These are phyloP conservation scores for Caligus rogercresseyi DNA, from an alignment of 1,140 invertebrate genomes.

Conservation along the genomic window DNA sequence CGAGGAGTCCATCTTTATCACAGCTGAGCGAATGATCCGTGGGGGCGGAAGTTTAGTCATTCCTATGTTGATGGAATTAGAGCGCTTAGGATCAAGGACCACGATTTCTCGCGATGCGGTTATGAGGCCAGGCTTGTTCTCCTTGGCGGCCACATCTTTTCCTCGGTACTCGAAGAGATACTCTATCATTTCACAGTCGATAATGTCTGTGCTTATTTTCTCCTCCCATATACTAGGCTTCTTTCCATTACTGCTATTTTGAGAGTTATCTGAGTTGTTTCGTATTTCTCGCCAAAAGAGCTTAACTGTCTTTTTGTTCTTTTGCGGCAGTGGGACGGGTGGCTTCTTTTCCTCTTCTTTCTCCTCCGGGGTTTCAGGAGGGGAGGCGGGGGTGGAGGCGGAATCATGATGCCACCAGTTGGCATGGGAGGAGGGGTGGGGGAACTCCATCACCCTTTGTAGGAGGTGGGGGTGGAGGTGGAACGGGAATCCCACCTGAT, in stretches of 20 bases:
- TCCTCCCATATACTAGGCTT: slow-evolving; percentile 79
- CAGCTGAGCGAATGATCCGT: slow-evolving; percentile 90
- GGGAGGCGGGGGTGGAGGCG: slow-evolving; percentile 31
- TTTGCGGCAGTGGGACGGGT: slow-evolving; percentile 35
- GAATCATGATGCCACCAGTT: slow-evolving; percentile 28
- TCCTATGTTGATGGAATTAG: slow-evolving; percentile 98
- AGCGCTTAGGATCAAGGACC: slow-evolving; percentile 88
- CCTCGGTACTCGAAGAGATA: slow-evolving; percentile 91
- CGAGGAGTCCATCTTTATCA: slow-evolving; percentile 96
- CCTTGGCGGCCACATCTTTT: slow-evolving; percentile 54
- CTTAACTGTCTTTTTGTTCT: slow-evolving; percentile 95
- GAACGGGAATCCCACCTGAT: slow-evolving; percentile 27
- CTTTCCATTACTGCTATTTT: not conserved
- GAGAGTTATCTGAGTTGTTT: not conserved
- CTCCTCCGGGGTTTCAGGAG: slow-evolving; percentile 26
- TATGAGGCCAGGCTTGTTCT: slow-evolving; percentile 72
- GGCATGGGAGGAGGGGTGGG: slow-evolving; percentile 28
- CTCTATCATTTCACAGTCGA: slow-evolving; percentile 85
- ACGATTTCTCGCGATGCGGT: slow-evolving; percentile 89
- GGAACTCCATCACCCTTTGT: slow-evolving; percentile 22
- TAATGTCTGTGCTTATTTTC: slow-evolving; percentile 48
- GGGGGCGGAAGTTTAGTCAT: slow-evolving; percentile 96
- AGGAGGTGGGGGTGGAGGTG: slow-evolving; percentile 29
- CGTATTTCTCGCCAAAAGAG: slow-evolving; percentile 88
- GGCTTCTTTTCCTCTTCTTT: slow-evolving; percentile 4